These are phyloP conservation scores for Pheucticus melanocephalus DNA, from an alignment of 2,113 vertebrate species.

Conservation along the genomic window DNA sequence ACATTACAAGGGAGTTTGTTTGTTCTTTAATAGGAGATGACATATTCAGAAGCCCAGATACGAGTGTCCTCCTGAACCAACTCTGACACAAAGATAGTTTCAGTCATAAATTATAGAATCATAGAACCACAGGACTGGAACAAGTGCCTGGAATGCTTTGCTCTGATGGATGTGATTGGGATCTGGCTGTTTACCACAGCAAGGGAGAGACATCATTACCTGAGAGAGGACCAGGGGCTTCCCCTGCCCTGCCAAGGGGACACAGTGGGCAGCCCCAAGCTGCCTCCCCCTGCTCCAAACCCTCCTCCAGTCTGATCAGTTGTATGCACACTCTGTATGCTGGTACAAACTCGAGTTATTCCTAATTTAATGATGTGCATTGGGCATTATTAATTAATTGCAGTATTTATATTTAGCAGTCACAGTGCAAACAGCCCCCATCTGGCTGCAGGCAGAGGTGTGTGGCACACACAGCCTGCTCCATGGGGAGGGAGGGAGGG, in stretches of 20 bases:
- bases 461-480: background rate
- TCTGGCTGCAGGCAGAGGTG: background rate
- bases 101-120: background rate
- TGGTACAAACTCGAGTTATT: background rate
- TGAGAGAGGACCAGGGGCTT: background rate
- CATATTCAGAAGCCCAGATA: background rate
- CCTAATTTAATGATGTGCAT: background rate
- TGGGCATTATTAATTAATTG: background rate
- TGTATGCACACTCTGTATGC: background rate
- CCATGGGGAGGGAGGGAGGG: background rate
- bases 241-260: background rate
- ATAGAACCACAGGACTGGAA: background rate
- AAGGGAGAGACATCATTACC: background rate
- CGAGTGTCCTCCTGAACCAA: constrained; percentile 31
- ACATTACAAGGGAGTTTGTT: constrained; percentile 23
- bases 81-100: constrained; percentile 2
- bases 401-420: background rate
- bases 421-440: background rate
- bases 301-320: background rate
- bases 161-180: background rate
- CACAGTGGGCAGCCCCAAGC: background rate
- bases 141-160: background rate
- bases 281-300: background rate
- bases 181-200: background rate
- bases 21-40: constrained; percentile 36